Evolutionary conservation across 2,797 vertebrate species (phyloP).

Genomic region (Cossypha caffra): DNA sequence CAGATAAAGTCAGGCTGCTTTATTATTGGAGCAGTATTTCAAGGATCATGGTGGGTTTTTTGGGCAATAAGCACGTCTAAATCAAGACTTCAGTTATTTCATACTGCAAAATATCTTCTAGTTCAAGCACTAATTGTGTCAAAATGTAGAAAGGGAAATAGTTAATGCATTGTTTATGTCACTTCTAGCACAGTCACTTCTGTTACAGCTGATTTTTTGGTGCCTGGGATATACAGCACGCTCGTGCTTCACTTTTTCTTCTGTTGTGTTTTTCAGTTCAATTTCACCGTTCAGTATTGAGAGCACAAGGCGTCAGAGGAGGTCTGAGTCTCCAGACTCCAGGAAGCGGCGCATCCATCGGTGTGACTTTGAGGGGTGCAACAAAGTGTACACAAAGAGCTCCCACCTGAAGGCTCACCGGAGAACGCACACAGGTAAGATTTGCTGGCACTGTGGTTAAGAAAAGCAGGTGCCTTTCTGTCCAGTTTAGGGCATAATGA

Average conservation of each 20-base stretch:
- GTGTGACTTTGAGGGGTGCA: constrained; percentile 99
- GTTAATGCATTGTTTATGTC: not conserved
- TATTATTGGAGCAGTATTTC: not conserved
- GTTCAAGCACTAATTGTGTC: not conserved
- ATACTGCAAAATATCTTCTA: not conserved
- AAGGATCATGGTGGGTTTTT: not conserved
- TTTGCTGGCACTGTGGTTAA: not conserved
- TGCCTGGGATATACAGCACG: not conserved
- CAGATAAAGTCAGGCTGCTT: not conserved
- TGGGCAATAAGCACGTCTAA: not conserved
- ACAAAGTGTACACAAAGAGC: constrained; percentile 99
- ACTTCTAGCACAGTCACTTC: not conserved
- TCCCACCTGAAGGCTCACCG: constrained; percentile 98
- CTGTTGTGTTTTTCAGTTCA: constrained; percentile 81
- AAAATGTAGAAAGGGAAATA: not conserved
- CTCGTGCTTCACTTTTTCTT: not conserved
- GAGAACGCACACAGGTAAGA: constrained; percentile 94
- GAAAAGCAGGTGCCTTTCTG: not conserved
- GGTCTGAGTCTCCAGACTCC: constrained; percentile 97
- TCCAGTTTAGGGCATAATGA: not conserved
- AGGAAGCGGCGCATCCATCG: constrained; percentile 97
- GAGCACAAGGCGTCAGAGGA: constrained; percentile 94
- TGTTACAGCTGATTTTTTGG: not conserved
- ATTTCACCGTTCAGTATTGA: constrained; percentile 99
- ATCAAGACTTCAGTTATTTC: not conserved